A percentile compares a stretch with the other conserved stretches of the same genome.
Conservation (phyloP, 2,797 vertebrate genomes). For the Gallinago stenura region DNA sequence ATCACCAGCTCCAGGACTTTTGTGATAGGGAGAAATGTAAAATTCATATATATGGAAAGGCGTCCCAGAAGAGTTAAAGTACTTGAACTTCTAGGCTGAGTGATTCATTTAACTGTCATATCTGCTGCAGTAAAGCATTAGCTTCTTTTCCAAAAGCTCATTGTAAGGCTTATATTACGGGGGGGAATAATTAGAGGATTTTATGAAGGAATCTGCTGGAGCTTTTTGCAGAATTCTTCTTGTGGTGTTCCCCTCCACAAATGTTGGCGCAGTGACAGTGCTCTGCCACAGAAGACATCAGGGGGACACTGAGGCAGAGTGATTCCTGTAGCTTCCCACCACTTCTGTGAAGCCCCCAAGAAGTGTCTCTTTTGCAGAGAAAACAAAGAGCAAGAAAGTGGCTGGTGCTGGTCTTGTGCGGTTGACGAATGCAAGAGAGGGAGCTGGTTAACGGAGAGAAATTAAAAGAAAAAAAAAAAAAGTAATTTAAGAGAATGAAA, state of each 20-base stretch:
- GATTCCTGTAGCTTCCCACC: background rate
- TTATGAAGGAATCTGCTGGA: background rate
- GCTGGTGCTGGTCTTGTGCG: background rate
- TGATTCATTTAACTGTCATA: background rate
- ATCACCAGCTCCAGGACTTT: background rate
- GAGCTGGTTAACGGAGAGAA: background rate
- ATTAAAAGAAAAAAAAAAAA: background rate
- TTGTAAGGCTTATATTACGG: background rate
- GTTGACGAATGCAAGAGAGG: background rate
- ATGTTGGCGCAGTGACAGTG: rapidly evolving
- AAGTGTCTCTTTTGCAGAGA: background rate
- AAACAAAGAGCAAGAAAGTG: background rate
- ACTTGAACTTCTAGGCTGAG: background rate
- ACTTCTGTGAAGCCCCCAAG: background rate
- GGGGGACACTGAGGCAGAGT: background rate
- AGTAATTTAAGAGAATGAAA: background rate
- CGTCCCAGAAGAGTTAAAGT: background rate
- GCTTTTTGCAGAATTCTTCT: background rate
- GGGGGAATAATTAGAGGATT: background rate
- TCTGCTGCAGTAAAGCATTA: background rate
- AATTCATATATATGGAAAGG: background rate
- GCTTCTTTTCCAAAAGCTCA: background rate
- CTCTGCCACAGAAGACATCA: rapidly evolving
- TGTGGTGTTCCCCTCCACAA: background rate
- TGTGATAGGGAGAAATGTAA: background rate